Evolutionary conservation across 2,113 vertebrate species (phyloP), one percentile per base, ranked within the genome.

Genomic region (Vidua macroura): DNA sequence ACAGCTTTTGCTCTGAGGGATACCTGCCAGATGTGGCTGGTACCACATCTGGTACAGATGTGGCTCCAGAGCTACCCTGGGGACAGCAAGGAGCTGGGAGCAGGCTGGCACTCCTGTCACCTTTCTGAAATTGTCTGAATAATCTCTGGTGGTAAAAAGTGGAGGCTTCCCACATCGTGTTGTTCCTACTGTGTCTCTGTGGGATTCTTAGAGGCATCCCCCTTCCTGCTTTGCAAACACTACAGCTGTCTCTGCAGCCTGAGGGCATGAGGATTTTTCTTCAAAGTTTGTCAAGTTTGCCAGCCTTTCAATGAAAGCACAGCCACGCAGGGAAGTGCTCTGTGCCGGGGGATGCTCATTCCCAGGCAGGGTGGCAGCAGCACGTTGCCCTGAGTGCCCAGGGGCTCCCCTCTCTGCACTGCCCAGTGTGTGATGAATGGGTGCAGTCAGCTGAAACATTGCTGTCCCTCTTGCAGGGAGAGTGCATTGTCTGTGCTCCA

Each of bases 311-410:
- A 0, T n/a, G 74, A 64, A 78, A 89, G 60, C 1, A 4, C 56
- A 84, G 60, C 51, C 0, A 0, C 52, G 69, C 75, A 79, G 66
- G 1, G 4, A 51, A 74, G 58, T 0, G 2, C 37, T 48, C 24
- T 33, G 69, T 58, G n/a, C 46, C 0, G 1, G 48, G 44, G 30
- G 27, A 31, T 60, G 49, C 64, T 64, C 78, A 11, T 69, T 85
- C 33, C 35, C 9, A 13, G 39, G 37, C 15, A 24, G 59, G 3
- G 44, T 60, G 63, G 31, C 64, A 41, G 75, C 15, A 21, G 37
- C 41, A 24, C 2, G 0, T 30, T 15, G 7, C 17, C 67, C 23
- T 55, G 1, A 0, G 2, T 44, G n/a, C 27, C 16, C 18, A 25
- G 33, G 11, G 15, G 41, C 12, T 13, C 49, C 35, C 25, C 12